Evolutionary conservation across 2,888 invertebrate genomes (phyloP), one percentile per base, ranked within the genome.

Genomic region (Agrochola circellaris): DNA sequence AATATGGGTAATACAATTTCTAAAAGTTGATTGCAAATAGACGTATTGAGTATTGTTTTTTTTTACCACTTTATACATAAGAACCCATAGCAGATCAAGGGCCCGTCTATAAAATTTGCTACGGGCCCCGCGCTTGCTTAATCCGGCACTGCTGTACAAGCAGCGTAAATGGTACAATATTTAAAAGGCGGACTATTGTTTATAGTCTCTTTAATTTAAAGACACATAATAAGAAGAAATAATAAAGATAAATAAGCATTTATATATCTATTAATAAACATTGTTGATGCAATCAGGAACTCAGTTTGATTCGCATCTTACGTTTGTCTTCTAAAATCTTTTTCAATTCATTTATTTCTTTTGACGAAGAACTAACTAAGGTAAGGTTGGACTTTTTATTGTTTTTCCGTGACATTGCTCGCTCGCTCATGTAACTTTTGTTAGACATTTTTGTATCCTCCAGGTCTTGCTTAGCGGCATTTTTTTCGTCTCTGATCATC

Each of bases 271-370:
- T 75, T 71, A 42, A 70, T 62, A 73, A 83, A 80, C 61, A 81
- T 62, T 61, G 73, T 51, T 42, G 62, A 69, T 65, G 69, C n/a
- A 76, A 75, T 82, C 73, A 75, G 56, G 76, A 68, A 79, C 65
- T 86, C 45, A 88, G 45, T 79, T 89, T 73, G 67, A 92, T 89
- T 60, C 96, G 92, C 81, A 95, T 87, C 79, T 92, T 95, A 86
- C 96, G 94, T 85, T 96, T 97, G 79, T 97, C 95, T 84, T 97
- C 94, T 84, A 97, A 93, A 81, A 93, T 92, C 83, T 94, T 96
- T 89, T 95, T 96, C 73, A 97, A 91, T 74, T 95, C 92, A 81
- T 89, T 90, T 86, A 97, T 93, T 90, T 97, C 97, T 85, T 96
- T 95, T n/a, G 92, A 89, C 11, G 92, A 74, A 17, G 90, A 66